Evolutionary conservation across 2,888 invertebrate genomes (phyloP).

Genomic region (Leptinotarsa juncta): DNA sequence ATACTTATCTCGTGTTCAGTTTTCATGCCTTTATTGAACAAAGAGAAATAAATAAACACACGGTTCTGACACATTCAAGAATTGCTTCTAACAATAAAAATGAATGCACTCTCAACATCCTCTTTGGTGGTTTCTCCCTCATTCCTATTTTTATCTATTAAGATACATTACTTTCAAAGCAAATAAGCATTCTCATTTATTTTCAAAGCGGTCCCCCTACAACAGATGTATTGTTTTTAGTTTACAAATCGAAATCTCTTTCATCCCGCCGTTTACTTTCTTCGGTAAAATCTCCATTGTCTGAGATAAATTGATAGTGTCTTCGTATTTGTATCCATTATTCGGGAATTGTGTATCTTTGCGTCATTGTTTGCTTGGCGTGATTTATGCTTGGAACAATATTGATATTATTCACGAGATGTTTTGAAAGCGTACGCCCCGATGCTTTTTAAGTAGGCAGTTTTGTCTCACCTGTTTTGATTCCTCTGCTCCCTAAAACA

Average conservation of each 20-base stretch:
- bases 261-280: not conserved
- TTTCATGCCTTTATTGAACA: too few relatives aligned
- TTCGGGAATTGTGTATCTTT: conserved; percentile 12
- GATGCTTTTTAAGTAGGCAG: not conserved
- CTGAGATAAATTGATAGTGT: conserved; percentile 3
- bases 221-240: conserved; percentile 1
- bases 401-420: conserved; percentile 8
- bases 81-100: not conserved
- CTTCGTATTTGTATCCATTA: conserved; percentile 3
- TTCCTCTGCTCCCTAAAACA: too few relatives aligned
- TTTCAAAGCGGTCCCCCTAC: not conserved
- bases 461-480: too few relatives aligned
- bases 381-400: not conserved
- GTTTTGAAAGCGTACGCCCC: not conserved
- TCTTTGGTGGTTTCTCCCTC: not conserved
- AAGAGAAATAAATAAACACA: too few relatives aligned
- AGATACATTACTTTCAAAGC: not conserved
- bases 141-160: not conserved
- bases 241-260: conserved; percentile 5
- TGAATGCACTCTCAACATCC: not conserved
- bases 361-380: conserved; percentile 1
- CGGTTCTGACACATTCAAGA: too few relatives aligned
- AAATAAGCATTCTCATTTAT: not conserved
- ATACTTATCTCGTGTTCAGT: too few relatives aligned
- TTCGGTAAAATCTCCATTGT: conserved; percentile 6